A percentile compares a stretch with the other conserved stretches of the same genome.
Conservation (phyloP, 2,797 vertebrate genomes). For the Lutjanus argentimaculatus region DNA sequence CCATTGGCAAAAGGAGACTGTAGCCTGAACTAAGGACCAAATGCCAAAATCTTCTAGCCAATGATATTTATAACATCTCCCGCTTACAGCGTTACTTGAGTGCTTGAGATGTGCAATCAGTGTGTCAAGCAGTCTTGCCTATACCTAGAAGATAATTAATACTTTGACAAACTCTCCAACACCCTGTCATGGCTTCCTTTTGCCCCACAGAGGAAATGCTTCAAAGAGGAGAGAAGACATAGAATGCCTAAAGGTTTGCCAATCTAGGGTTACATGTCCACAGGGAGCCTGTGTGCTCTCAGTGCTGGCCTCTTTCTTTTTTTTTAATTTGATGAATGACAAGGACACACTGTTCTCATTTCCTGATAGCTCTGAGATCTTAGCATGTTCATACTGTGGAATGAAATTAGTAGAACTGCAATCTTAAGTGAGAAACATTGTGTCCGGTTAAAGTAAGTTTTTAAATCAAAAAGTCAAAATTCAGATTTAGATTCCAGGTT, state of each 20-base stretch:
- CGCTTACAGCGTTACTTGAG: conserved; percentile 3
- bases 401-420: conserved; percentile 6
- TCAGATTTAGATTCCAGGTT: too few relatives aligned
- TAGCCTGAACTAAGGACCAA: background rate
- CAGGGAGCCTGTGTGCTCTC: conserved; percentile 37
- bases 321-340: conserved; percentile 51
- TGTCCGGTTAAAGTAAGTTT: background rate
- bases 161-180: conserved; percentile 31
- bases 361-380: conserved; percentile 35
- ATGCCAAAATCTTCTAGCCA: background rate
- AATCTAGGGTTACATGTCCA: conserved; percentile 57
- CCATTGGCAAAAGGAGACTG: background rate
- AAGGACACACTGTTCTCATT: conserved; percentile 62
- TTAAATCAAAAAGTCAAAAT: background rate
- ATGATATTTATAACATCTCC: conserved; percentile 11
- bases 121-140: background rate
- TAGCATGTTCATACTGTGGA: conserved; percentile 2
- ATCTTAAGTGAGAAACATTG: background rate
- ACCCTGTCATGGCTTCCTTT: conserved; percentile 10
- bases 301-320: conserved; percentile 34
- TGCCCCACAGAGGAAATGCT: conserved; percentile 24
- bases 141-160: conserved; percentile 5
- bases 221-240: conserved; percentile 33
- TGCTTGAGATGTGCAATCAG: conserved; percentile 1
- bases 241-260: conserved; percentile 43